Evolutionary conservation across 2,797 vertebrate species (phyloP), one percentile per base, ranked within the genome.

Genomic region (Hoplostethus mediterraneus): DNA sequence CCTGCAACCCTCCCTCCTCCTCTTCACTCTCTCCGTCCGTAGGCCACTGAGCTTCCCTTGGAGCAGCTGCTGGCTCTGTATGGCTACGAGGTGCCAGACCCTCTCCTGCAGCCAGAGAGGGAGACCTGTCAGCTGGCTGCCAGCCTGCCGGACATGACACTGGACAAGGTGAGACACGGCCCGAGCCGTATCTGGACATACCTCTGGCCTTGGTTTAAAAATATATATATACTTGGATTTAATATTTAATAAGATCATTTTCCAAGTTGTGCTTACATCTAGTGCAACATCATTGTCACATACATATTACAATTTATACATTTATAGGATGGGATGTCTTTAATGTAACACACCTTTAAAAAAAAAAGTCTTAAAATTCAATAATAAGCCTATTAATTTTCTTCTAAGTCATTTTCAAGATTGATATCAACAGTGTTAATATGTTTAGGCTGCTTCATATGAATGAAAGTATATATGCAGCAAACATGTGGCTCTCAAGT

Each of bases 21-120:
- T 56, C 58, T 56, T 72, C 2, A 2, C 60, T 69, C 28, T 64
- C 49, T 64, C 11, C 87, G 13, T 76, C 28, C 84, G 80, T 81
- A 99, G 97, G 96, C 93, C 89, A 91, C 92, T 74, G 97, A 97
- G 91, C 95, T 97, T 95, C 96, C 96, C 28, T 93, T 99, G 73
- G 96, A 98, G 61, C 95, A 98, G 89, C 94, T 99, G 88, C 93
- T 99, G 38, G 96, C 96, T 10, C 93, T 99, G 72, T 99, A 97
- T 30, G 96, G 97, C 88, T 98, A 98, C 52, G 95, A 96, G 74
- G 92, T 96, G 6, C 93, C 97, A 4, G 95, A 21, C 21, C 21
- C 21, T 21, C 21, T 21, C 21, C 21, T 21, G 21, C 21, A 95
- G 7, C 94, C 91, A 79, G 95, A 96, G 90, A 96, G 95, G 0